Conservation (phyloP, 1,140 invertebrate genomes). For the Schlechtendalia chinensis region DNA sequence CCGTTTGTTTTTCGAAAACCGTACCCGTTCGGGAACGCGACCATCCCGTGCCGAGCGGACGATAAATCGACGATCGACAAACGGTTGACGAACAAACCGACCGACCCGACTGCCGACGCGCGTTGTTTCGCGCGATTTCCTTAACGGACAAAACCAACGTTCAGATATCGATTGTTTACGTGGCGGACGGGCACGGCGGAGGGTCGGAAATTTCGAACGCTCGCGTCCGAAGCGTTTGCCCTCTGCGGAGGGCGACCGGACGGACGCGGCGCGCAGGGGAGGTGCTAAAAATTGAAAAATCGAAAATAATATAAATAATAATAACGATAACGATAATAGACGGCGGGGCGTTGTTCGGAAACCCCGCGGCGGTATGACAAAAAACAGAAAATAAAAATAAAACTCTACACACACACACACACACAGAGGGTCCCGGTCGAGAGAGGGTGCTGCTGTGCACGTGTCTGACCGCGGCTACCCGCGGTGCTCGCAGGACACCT, state of each 20-base stretch:
- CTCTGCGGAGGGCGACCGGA: background rate
- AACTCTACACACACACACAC: background rate
- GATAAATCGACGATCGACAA: too few species aligned
- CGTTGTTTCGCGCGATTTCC: conserved; percentile 1
- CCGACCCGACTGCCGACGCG: too few species aligned
- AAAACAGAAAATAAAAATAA: background rate
- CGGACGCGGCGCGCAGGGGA: background rate
- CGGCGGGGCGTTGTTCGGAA: background rate
- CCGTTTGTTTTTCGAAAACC: too few species aligned
- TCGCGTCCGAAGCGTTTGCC: background rate
- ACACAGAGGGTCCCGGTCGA: too few species aligned
- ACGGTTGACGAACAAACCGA: too few species aligned
- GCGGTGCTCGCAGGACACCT: conserved; percentile 28
- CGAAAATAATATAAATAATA: too few species aligned
- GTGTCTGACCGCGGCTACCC: background rate
- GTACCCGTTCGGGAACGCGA: too few species aligned
- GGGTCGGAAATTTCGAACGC: background rate
- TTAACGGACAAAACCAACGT: background rate
- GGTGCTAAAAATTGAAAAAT: conserved; percentile 41
- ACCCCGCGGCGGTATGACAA: background rate
- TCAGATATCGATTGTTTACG: too few species aligned
- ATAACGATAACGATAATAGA: too few species aligned
- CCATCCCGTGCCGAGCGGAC: too few species aligned
- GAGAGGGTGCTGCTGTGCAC: too few species aligned
- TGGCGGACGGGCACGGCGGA: background rate